Percentiles rank a stretch among this genome's conserved stretches.
Conservation (phyloP, 1,140 invertebrate genomes). For the Drosophila yakuba region DNA sequence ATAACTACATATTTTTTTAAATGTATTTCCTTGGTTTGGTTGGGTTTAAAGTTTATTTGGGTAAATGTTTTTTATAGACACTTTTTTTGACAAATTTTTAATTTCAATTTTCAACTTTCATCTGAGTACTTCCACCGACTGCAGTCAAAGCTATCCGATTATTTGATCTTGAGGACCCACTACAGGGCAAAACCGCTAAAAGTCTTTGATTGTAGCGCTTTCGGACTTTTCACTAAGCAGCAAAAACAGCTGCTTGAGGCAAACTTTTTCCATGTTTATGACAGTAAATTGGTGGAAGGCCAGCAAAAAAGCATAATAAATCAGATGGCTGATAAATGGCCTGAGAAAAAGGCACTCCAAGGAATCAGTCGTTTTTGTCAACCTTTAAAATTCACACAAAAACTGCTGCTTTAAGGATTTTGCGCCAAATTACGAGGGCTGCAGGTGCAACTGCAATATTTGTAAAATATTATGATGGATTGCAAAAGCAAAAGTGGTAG, state of each 20-base stretch:
- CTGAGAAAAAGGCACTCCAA: constrained; percentile 35
- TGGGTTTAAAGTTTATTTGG: too few relatives aligned
- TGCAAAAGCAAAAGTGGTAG: neutral
- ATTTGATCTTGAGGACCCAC: constrained; percentile 40
- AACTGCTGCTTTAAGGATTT: neutral
- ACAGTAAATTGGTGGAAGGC: constrained; percentile 32
- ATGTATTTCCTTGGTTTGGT: too few relatives aligned
- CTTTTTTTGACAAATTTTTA: too few relatives aligned
- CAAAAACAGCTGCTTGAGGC: constrained; percentile 22
- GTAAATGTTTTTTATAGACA: too few relatives aligned
- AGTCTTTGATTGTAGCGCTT: constrained; percentile 35
- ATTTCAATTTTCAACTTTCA: neutral
- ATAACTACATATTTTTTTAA: too few relatives aligned
- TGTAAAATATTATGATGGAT: constrained; percentile 7
- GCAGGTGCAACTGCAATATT: constrained; percentile 23
- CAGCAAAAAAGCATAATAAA: constrained; percentile 32
- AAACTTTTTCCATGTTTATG: constrained; percentile 30
- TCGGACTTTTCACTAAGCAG: constrained; percentile 12
- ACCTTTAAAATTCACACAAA: neutral
- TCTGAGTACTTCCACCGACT: neutral
- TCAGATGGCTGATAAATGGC: constrained; percentile 24
- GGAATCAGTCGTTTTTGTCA: constrained; percentile 8
- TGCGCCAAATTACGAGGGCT: neutral
- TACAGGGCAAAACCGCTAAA: constrained; percentile 21
- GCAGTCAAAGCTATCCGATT: constrained; percentile 23